phyloP scores from a whole-genome alignment of 2,113 vertebrate genomes.

The Balaenoptera acutorostrata region DNA sequence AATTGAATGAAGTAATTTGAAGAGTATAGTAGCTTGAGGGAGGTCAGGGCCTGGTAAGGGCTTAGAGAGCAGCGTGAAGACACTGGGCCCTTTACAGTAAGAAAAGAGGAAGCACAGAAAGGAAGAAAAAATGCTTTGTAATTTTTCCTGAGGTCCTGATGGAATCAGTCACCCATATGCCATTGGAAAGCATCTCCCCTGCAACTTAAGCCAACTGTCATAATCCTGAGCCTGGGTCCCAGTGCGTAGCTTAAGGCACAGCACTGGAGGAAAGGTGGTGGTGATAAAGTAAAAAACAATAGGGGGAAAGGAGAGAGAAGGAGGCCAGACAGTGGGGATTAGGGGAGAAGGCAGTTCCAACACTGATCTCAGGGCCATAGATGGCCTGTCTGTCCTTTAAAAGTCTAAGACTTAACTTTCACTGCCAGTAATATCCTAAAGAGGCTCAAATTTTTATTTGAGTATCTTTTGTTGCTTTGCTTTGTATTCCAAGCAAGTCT shows the following conservation, averaged over 20 bases:
- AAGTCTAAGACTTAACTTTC: conserved; percentile 17
- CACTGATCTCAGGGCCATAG: neutral
- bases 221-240: neutral
- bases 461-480: neutral
- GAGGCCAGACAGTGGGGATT: neutral
- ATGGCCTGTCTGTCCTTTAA: neutral
- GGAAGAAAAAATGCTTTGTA: neutral
- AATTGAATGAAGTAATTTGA: conserved; percentile 10
- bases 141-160: neutral
- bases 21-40: neutral
- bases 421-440: neutral
- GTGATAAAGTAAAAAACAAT: neutral
- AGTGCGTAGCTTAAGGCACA: neutral
- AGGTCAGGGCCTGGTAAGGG: neutral
- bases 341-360: neutral
- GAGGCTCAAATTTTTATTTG: neutral
- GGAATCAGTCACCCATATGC: neutral
- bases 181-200: neutral
- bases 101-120: conserved; percentile 7
- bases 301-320: neutral
- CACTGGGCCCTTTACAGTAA: neutral
- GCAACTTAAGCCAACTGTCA: neutral
- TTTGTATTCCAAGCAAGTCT: conserved; percentile 32
- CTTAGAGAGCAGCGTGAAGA: neutral
- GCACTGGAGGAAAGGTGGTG: neutral